These are phyloP conservation scores for Henricia sp. DNA, from an alignment of 53 echinoderm and acorn worm genomes.

Conservation along the genomic window DNA sequence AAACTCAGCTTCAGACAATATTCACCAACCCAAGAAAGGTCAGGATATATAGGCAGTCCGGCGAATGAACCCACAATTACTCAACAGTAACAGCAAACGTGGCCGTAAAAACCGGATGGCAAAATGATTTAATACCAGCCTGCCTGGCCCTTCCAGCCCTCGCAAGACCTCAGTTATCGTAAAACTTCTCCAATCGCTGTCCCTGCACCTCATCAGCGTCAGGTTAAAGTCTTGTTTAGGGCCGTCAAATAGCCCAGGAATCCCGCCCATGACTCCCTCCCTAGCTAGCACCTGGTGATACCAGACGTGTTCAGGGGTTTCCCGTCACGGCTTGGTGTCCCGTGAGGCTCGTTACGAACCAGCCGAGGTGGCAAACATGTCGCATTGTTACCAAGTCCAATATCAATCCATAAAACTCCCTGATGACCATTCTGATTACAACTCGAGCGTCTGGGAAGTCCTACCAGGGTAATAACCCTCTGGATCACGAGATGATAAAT, in stretches of 20 bases:
- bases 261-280: background rate
- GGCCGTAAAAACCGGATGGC: background rate
- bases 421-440: too few relatives aligned
- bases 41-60: too few relatives aligned
- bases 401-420: too few relatives aligned
- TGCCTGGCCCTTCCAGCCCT: slow-evolving; percentile 4
- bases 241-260: too few relatives aligned
- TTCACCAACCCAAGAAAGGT: too few relatives aligned
- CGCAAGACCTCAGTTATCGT: background rate
- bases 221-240: too few relatives aligned
- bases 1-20: too few relatives aligned
- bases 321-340: background rate
- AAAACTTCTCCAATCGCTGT: too few relatives aligned
- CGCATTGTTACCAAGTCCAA: slow-evolving; percentile 16
- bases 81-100: background rate
- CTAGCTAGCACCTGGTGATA: background rate
- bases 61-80: background rate
- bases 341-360: slow-evolving; percentile 14
- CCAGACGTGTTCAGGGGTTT: background rate
- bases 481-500: too few relatives aligned
- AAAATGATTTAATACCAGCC: slow-evolving; percentile 18
- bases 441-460: too few relatives aligned
- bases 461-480: too few relatives aligned
- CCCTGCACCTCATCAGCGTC: too few relatives aligned
- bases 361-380: slow-evolving; percentile 45